Conservation (phyloP, 2,113 vertebrate genomes). For the Tychaedon coryphoeus region DNA sequence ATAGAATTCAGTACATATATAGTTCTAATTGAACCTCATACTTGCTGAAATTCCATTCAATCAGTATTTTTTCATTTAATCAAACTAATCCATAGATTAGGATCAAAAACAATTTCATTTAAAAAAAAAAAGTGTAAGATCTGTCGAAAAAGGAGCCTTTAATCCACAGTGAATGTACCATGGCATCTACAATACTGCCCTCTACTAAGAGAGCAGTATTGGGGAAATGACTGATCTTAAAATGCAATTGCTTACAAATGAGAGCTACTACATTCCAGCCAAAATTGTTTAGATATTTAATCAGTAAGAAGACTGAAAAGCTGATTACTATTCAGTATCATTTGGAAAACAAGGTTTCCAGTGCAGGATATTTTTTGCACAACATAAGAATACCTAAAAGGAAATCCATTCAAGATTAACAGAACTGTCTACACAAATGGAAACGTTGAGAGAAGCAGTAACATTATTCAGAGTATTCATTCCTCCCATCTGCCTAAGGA, state of each 20-base stretch:
- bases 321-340: constrained; percentile 41
- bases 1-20: not conserved
- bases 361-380: constrained; percentile 43
- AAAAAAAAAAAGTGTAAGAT: not conserved
- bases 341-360: constrained; percentile 63
- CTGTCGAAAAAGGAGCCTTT: not conserved
- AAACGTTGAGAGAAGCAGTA: constrained; percentile 15
- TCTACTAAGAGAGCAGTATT: not conserved
- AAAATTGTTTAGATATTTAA: constrained; percentile 48
- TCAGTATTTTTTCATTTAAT: constrained; percentile 40
- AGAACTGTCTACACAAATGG: constrained; percentile 58
- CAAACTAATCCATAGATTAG: constrained; percentile 5
- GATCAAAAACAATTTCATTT: constrained; percentile 20
- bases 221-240: not conserved
- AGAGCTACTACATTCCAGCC: constrained; percentile 31
- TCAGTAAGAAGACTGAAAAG: constrained; percentile 45
- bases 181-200: not conserved
- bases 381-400: constrained; percentile 66
- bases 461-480: not conserved
- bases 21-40: constrained; percentile 3
- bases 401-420: constrained; percentile 66
- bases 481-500: not conserved
- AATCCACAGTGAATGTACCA: not conserved
- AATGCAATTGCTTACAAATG: constrained; percentile 36
- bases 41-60: constrained; percentile 15